phyloP scores from a whole-genome alignment of 2,113 vertebrate species.

The Sitta europaea region DNA sequence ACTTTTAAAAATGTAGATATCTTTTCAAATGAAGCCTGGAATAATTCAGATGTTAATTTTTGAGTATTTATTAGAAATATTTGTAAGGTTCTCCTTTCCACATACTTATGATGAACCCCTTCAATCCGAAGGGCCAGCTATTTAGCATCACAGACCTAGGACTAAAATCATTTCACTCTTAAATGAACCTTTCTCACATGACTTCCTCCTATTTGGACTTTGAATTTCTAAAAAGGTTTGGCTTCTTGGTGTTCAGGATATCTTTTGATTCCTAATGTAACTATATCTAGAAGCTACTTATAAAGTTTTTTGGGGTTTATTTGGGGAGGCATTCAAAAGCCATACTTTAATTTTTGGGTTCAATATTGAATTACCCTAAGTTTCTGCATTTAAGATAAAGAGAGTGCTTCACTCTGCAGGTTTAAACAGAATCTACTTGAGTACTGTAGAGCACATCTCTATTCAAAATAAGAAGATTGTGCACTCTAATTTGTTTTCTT shows the following conservation, averaged over 20 bases:
- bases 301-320: not conserved
- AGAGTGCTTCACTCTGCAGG: not conserved
- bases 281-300: not conserved
- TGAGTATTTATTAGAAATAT: not conserved
- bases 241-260: not conserved
- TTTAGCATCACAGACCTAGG: not conserved
- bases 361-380: not conserved
- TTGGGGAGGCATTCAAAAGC: not conserved
- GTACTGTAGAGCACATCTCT: not conserved
- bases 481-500: slow-evolving; percentile 4
- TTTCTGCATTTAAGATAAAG: not conserved
- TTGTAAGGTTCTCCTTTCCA: not conserved
- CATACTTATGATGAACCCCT: not conserved
- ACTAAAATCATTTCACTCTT: not conserved
- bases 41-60: not conserved
- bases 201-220: not conserved
- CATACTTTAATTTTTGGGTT: not conserved
- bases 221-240: not conserved
- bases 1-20: not conserved
- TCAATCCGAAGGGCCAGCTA: not conserved
- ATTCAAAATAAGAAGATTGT: not conserved
- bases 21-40: not conserved
- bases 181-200: not conserved
- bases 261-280: not conserved
- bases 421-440: not conserved